Evolutionary conservation across 2,113 vertebrate species (phyloP).

Genomic region (Heterotis niloticus): DNA sequence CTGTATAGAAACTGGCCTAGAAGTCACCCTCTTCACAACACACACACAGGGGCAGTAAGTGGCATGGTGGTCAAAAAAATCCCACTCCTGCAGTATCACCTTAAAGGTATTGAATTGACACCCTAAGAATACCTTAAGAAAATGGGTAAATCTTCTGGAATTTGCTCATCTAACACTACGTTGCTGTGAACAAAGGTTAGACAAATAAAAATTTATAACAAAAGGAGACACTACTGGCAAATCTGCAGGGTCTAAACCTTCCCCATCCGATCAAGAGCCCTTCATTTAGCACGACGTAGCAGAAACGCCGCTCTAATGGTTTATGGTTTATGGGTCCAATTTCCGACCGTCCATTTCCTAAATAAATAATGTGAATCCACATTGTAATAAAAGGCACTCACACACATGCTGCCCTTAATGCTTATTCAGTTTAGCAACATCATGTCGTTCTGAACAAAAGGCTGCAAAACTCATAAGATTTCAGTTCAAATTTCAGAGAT

Average conservation of each 20-base stretch:
- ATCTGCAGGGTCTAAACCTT: not conserved
- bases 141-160: too few species aligned
- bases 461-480: slow-evolving; percentile 15
- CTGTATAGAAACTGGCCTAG: not conserved
- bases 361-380: slow-evolving; percentile 39
- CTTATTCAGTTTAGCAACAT: slow-evolving; percentile 34
- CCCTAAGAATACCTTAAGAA: too few species aligned
- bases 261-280: not conserved
- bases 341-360: slow-evolving; percentile 27
- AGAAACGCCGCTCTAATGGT: not conserved
- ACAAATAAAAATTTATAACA: too few species aligned
- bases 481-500: not conserved
- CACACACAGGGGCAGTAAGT: not conserved
- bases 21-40: not conserved
- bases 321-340: slow-evolving; percentile 30
- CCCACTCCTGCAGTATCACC: too few species aligned
- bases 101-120: too few species aligned
- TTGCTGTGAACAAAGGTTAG: too few species aligned
- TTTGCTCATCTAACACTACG: too few species aligned
- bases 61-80: not conserved
- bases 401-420: slow-evolving; percentile 30
- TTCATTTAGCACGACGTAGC: not conserved
- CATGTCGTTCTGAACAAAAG: slow-evolving; percentile 27
- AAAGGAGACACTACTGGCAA: not conserved
- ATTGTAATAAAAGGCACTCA: slow-evolving; percentile 37